Percentiles rank a stretch among this genome's conserved stretches.
Conservation (phyloP, 2,797 vertebrate genomes). For the Orestias chungarensis region DNA sequence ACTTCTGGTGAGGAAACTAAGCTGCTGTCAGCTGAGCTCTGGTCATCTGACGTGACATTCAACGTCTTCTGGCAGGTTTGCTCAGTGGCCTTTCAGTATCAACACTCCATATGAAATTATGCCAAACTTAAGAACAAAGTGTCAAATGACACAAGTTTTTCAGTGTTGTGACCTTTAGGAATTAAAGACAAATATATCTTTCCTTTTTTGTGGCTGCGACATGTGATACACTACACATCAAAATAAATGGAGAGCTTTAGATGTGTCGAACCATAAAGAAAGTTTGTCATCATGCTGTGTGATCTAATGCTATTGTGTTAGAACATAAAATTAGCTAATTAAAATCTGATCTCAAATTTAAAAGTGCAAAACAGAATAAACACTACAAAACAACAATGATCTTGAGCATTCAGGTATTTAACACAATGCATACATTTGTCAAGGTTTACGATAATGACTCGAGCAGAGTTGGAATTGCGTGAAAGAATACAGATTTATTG, state of each 20-base stretch:
- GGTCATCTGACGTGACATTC: constrained; percentile 33
- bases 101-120: constrained; percentile 51
- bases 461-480: too few species aligned
- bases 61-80: constrained; percentile 41
- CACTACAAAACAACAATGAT: too few species aligned
- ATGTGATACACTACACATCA: constrained; percentile 21
- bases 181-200: constrained; percentile 14
- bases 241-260: constrained; percentile 6
- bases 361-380: background rate
- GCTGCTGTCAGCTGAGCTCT: background rate
- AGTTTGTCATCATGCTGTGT: background rate
- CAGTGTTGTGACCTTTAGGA: constrained; percentile 50
- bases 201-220: constrained; percentile 17
- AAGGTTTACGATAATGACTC: too few species aligned
- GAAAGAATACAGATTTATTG: too few species aligned
- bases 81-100: constrained; percentile 64
- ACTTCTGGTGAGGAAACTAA: constrained; percentile 30
- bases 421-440: too few species aligned
- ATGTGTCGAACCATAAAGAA: background rate
- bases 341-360: background rate
- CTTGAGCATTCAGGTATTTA: too few species aligned
- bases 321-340: background rate
- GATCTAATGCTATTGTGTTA: background rate
- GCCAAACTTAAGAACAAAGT: constrained; percentile 54
- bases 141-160: constrained; percentile 57